Conservation (phyloP, 2,113 vertebrate genomes). For the Pelusios castaneus region DNA sequence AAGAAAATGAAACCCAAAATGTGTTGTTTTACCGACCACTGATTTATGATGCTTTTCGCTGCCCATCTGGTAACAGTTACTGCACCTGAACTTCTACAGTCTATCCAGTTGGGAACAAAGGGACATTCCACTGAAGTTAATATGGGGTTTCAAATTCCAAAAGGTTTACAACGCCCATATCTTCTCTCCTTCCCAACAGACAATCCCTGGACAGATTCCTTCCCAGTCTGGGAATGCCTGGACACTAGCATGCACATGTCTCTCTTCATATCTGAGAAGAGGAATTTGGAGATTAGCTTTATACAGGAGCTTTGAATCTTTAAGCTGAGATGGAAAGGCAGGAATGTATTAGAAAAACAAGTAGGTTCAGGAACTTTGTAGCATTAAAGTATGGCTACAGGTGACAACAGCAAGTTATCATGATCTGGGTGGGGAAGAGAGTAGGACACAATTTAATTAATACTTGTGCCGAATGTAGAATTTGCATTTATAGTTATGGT, state of each 20-base stretch:
- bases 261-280: not conserved
- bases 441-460: not conserved
- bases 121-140: constrained; percentile 64
- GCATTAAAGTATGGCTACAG: not conserved
- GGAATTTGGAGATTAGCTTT: not conserved
- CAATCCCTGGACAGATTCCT: not conserved
- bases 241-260: rapidly evolving
- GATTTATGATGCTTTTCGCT: constrained; percentile 29
- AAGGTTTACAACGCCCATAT: not conserved
- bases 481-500: not conserved
- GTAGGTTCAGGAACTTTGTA: rapidly evolving
- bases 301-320: rapidly evolving
- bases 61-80: constrained; percentile 56
- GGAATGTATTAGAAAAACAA: not conserved
- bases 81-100: constrained; percentile 29
- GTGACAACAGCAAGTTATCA: not conserved
- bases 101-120: constrained; percentile 44
- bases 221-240: constrained; percentile 17
- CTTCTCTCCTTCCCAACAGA: not conserved
- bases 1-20: constrained; percentile 9
- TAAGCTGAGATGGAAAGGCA: not conserved
- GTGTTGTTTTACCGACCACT: constrained; percentile 28
- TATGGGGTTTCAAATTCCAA: constrained; percentile 40
- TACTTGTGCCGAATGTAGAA: not conserved
- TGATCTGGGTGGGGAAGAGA: not conserved